These are phyloP conservation scores for Aphelinus atriplicis DNA, from an alignment of 1,140 invertebrate genomes.

Conservation along the genomic window DNA sequence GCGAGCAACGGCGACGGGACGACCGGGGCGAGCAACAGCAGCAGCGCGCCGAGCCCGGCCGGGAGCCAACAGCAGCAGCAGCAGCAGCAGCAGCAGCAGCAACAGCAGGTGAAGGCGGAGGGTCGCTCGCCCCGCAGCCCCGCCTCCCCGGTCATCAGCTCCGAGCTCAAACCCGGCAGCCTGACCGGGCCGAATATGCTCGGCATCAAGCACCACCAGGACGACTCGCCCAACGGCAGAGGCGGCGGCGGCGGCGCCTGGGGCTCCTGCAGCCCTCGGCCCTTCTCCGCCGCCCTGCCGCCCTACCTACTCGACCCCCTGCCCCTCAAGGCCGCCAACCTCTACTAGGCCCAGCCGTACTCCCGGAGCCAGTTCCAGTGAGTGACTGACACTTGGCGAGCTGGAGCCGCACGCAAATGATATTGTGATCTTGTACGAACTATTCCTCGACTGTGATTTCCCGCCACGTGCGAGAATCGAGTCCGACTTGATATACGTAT, in stretches of 20 bases:
- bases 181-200: constrained; percentile 53
- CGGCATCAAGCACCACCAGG: constrained; percentile 45
- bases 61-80: constrained; percentile 43
- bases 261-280: constrained; percentile 64
- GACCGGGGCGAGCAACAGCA: constrained; percentile 37
- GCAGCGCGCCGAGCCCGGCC: constrained; percentile 42
- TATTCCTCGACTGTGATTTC: no score
- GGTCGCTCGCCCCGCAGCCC: constrained; percentile 63
- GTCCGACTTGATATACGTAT: no score
- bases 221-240: constrained; percentile 56
- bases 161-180: constrained; percentile 55
- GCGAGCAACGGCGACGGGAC: constrained; percentile 40
- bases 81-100: constrained; percentile 30
- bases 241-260: constrained; percentile 51
- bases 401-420: no score
- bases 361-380: no score
- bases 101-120: constrained; percentile 40
- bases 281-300: constrained; percentile 60
- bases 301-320: constrained; percentile 63
- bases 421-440: no score
- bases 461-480: no score
- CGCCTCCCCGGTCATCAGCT: constrained; percentile 57
- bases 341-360: constrained; percentile 53
- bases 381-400: no score
- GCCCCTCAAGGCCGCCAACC: constrained; percentile 64